Evolutionary conservation across 1,140 invertebrate genomes (phyloP), one percentile per base, ranked within the genome.

Genomic region (Cydia fagiglandana): DNA sequence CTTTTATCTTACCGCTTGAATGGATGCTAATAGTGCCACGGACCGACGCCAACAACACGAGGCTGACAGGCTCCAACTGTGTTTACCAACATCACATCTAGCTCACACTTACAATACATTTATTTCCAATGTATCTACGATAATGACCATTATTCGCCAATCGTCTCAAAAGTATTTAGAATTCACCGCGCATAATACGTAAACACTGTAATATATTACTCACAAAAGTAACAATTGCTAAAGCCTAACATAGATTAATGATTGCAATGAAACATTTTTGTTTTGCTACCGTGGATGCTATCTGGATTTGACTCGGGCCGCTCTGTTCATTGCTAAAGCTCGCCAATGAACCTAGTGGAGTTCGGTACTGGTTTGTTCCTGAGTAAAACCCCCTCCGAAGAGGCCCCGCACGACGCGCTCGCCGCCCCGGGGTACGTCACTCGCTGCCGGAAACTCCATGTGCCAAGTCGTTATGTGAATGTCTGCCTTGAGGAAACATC

Each of bases 321-420:
- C 87, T 85, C 75, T 79, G 81, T 88, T 88, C 83, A 84, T 86
- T 88, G 83, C 73, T 73, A 73, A 79, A 97, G 97, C 94, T 97
- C 97, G 84, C 96, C 97, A 86, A 97, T 97, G 94, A 97, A 97
- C 94, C 94, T 97, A 95, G 96, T 97, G 90, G 96, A 97, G 94
- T 96, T 97, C 94, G 96, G 96, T 91, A 96, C 96, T 84, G 96
- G 96, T 93, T 94, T 97, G 87, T 97, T 97, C 94, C 93, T 95
- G 87, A 96, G 95, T 94, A 97, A 97, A 95, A 97, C 96, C 81
- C 96, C 96, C 83, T 97, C 96, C 86, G 96, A 97, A 94, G 96
- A 97, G 88, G 88, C 88, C 83, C 89, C 91, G 73, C 90, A 89
- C 70, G 93, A 93, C 80, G 86, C 87, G 82, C 83, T 90, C 80